Evolutionary conservation across 2,113 vertebrate genomes (phyloP).

Genomic region (Rattus norvegicus): DNA sequence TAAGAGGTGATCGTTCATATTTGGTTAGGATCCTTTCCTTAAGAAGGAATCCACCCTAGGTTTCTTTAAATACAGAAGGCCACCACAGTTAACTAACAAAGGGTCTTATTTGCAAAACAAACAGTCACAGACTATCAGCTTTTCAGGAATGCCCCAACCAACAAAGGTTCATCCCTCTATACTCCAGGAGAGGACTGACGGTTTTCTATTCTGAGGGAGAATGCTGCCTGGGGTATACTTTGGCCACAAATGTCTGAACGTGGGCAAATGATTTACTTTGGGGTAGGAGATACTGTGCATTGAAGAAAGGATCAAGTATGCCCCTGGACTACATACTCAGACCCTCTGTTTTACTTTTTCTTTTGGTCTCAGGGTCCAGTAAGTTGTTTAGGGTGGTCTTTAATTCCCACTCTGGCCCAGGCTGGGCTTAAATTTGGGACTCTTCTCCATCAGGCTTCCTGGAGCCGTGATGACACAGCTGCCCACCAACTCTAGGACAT

Average conservation of each 20-base stretch:
- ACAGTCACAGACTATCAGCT: neutral
- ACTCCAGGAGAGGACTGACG: neutral
- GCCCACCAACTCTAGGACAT: neutral
- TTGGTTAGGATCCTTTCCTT: constrained; percentile 12
- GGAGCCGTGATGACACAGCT: neutral
- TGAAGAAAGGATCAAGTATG: neutral
- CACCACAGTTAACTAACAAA: neutral
- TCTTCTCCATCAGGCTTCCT: neutral
- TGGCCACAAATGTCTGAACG: neutral
- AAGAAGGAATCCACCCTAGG: neutral
- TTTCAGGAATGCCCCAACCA: constrained; percentile 29
- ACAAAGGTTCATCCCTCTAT: neutral
- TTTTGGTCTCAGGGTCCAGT: neutral
- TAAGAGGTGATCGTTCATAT: constrained; percentile 47
- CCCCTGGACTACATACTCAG: neutral
- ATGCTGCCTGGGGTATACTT: neutral
- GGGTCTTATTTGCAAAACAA: constrained; percentile 59
- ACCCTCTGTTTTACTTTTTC: neutral
- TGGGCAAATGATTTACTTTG: neutral
- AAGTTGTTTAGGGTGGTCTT: neutral
- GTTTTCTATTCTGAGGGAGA: neutral
- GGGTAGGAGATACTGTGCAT: neutral
- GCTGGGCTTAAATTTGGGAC: neutral
- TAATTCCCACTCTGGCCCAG: neutral
- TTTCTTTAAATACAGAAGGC: constrained; percentile 48